Evolutionary conservation across 2,113 vertebrate genomes (phyloP), one percentile per base, ranked within the genome.

Genomic region (Channa maculata): DNA sequence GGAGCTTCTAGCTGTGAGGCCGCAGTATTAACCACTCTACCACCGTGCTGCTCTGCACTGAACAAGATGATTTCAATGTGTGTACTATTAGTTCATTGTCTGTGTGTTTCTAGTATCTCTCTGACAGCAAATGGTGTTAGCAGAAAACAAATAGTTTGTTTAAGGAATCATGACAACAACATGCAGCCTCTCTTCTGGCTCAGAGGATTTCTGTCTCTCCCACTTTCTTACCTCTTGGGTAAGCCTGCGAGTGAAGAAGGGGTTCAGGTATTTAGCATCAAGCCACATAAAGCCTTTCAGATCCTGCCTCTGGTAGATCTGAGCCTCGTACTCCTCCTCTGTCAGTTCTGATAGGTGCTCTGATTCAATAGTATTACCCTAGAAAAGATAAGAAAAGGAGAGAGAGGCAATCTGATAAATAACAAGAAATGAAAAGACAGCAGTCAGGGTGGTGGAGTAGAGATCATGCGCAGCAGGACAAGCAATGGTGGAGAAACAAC

Each of bases 281-380:
- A 99, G 92, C 95, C 98, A 97, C 96, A 99, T 93, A 84, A 99
- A 99, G 43, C 98, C 98, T 87, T 99, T 99, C 74, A 99, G 96
- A 87, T 99, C 96, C 89, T 96, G 97, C 74, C 95, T 95, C 82
- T 96, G 95, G 80, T 96, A 95, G 84, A 98, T 98, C 10, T 99
- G 97, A 59, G 98, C 96, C 75, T 99, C 98, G 0, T 99, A 99
- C 14, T 99, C 98, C 72, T 99, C 98, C 82, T 99, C 98, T 0
- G 98, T 99, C 82, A 99, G 95, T 83, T 99, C 98, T 0, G 98
- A 99, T 10, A 99, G 84, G 75, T 99, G 98, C 86, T 98, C 98
- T 0, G 97, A 94, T 89, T 99, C 98, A 4, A 99, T 83, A 0
- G 97, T 95, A 69, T 99, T 97, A 13, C 98, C 98, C 98, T 99